Conservation (phyloP, 2,888 invertebrate genomes). For the Macrophya alboannulata region DNA sequence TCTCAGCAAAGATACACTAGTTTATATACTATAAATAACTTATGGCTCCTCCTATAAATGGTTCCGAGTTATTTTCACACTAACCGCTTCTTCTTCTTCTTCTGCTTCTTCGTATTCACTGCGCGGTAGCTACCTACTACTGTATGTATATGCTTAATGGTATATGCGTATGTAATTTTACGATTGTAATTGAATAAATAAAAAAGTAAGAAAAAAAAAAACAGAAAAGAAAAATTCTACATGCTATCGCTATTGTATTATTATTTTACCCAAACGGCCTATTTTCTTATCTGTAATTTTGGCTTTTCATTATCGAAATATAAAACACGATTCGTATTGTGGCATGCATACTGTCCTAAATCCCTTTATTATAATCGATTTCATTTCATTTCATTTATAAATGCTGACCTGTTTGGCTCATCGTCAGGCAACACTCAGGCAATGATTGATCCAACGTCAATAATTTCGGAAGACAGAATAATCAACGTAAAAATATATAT, state of each 20-base stretch:
- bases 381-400: neutral
- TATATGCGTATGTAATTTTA: neutral
- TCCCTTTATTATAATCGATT: neutral
- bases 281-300: neutral
- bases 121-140: slow-evolving; percentile 11
- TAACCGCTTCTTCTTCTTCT: slow-evolving; percentile 8
- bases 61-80: slow-evolving; percentile 55
- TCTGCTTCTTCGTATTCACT: neutral
- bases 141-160: slow-evolving; percentile 11
- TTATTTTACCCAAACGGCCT: neutral
- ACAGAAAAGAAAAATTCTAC: neutral
- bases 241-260: neutral
- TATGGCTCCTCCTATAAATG: slow-evolving; percentile 56
- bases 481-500: neutral
- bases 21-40: slow-evolving; percentile 55
- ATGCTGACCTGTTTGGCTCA: slow-evolving; percentile 11
- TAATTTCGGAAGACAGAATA: neutral
- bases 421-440: neutral
- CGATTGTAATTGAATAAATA: neutral
- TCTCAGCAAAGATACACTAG: slow-evolving; percentile 52
- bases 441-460: neutral
- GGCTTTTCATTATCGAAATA: neutral
- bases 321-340: neutral
- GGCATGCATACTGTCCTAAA: neutral
- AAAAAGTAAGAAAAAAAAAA: neutral